These are phyloP conservation scores for Pachyramphus minor DNA, from an alignment of 2,113 vertebrate genomes.

Conservation along the genomic window DNA sequence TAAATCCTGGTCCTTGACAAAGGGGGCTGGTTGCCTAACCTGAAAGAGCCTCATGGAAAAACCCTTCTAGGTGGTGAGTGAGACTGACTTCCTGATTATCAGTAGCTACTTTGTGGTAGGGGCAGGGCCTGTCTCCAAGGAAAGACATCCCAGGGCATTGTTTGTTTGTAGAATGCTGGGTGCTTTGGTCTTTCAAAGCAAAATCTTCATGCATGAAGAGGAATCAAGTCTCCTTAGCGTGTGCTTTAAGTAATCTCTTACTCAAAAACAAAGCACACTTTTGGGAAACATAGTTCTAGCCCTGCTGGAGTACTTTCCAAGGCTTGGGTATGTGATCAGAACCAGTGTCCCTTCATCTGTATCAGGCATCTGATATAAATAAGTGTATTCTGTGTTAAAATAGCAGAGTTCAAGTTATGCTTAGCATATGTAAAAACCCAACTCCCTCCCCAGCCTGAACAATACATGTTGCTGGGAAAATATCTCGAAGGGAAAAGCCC, in stretches of 20 bases:
- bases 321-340: not conserved
- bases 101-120: not conserved
- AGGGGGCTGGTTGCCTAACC: not conserved
- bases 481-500: not conserved
- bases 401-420: not conserved
- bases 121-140: not conserved
- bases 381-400: not conserved
- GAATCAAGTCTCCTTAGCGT: not conserved
- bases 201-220: not conserved
- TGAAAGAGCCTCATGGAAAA: not conserved
- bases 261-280: not conserved
- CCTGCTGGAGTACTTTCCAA: not conserved
- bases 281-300: not conserved
- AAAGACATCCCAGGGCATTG: not conserved
- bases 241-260: not conserved
- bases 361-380: not conserved
- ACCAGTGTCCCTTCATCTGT: not conserved
- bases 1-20: not conserved
- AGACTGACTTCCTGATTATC: not conserved
- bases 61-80: not conserved
- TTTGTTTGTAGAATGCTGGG: not conserved
- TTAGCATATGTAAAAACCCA: not conserved
- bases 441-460: not conserved
- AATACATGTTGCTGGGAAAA: not conserved
- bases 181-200: not conserved